Conservation (phyloP, 2,797 vertebrate genomes). For the Loriculus beryllinus region DNA sequence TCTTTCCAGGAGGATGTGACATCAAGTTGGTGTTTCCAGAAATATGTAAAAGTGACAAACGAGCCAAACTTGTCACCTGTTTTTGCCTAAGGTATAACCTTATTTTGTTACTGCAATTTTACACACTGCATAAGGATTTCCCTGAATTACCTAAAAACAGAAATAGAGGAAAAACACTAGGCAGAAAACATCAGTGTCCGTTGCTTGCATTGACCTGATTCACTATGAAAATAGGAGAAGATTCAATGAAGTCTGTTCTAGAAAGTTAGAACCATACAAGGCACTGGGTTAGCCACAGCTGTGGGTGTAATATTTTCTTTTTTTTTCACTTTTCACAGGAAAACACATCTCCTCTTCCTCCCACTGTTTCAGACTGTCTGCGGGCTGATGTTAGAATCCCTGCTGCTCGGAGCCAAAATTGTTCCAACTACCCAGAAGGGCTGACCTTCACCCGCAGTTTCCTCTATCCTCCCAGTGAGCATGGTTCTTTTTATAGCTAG, state of each 20-base stretch:
- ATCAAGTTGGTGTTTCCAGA: constrained; percentile 32
- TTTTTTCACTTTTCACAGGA: constrained; percentile 71
- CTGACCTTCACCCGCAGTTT: constrained; percentile 81
- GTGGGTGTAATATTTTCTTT: constrained; percentile 68
- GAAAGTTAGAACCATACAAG: constrained; percentile 70
- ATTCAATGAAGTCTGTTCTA: constrained; percentile 67
- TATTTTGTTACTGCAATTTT: constrained; percentile 6
- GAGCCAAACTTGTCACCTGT: neutral
- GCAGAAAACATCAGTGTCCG: constrained; percentile 38
- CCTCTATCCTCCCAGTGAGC: constrained; percentile 93
- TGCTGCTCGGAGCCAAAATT: constrained; percentile 82
- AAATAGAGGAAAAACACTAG: constrained; percentile 43
- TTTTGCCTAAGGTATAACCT: neutral
- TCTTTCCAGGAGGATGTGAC: constrained; percentile 29
- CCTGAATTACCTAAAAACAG: constrained; percentile 39
- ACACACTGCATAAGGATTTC: constrained; percentile 70
- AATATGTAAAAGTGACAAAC: neutral
- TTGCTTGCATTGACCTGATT: constrained; percentile 67
- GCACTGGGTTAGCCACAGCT: constrained; percentile 55
- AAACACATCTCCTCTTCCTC: constrained; percentile 72
- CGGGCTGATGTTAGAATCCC: constrained; percentile 89
- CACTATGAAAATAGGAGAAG: constrained; percentile 73
- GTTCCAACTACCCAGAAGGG: constrained; percentile 77
- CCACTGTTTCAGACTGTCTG: constrained; percentile 83
- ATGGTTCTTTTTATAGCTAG: constrained; percentile 74